A percentile compares a stretch with the other conserved stretches of the same genome.
These are phyloP conservation scores for Labrus mixtus DNA, from an alignment of 2,113 vertebrate genomes.

Conservation along the genomic window DNA sequence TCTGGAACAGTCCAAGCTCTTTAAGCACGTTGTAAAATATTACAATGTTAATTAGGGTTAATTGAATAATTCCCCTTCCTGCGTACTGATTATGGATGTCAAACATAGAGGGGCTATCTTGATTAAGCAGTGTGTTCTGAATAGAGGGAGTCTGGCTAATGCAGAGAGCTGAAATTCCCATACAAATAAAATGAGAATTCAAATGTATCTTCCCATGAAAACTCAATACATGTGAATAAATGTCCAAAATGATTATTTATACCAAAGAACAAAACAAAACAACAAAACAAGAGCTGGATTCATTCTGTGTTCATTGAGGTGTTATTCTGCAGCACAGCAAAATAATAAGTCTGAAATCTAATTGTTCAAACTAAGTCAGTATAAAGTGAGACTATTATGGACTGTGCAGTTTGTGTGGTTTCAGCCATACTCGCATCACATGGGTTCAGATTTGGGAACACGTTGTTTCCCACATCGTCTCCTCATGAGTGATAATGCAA, in stretches of 20 bases:
- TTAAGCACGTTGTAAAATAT: constrained; percentile 72
- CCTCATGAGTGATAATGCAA: constrained; percentile 75
- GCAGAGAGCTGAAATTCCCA: constrained; percentile 43
- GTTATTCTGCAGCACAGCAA: not conserved
- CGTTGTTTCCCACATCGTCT: constrained; percentile 65
- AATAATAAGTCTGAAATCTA: not conserved
- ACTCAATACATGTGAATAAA: not conserved
- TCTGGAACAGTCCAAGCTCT: constrained; percentile 63
- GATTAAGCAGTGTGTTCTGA: constrained; percentile 56
- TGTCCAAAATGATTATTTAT: not conserved
- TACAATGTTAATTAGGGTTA: constrained; percentile 80
- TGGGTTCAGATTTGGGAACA: constrained; percentile 59
- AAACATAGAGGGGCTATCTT: constrained; percentile 62
- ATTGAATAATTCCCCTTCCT: constrained; percentile 76
- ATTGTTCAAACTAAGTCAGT: not conserved
- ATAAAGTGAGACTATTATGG: not conserved
- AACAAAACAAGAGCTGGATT: not conserved
- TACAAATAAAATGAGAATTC: constrained; percentile 22
- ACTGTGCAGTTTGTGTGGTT: constrained; percentile 14
- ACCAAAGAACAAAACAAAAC: no score
- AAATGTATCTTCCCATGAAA: constrained; percentile 1
- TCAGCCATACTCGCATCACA: constrained; percentile 37
- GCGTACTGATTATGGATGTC: constrained; percentile 72
- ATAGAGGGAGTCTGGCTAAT: constrained; percentile 22
- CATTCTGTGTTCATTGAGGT: not conserved